Conservation (phyloP, 2,888 invertebrate species). For the Incurvaria masculella region DNA sequence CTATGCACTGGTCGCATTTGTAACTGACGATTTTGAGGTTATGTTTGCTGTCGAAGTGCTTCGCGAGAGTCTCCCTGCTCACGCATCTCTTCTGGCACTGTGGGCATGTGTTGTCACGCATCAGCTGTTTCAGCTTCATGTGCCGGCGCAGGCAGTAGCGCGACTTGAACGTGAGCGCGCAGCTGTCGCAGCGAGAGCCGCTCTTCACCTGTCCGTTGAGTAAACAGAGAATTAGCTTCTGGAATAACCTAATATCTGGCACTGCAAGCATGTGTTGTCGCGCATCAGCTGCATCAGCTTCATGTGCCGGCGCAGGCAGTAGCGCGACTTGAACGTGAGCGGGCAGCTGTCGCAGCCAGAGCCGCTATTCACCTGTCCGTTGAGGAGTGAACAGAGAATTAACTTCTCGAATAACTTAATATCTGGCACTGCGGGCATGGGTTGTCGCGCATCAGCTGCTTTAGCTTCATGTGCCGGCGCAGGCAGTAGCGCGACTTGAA, state of each 20-base stretch:
- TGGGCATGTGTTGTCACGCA: constrained; percentile 39
- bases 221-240: too few relatives aligned
- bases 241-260: too few relatives aligned
- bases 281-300: constrained; percentile 37
- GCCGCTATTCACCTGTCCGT: constrained; percentile 27
- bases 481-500: constrained; percentile 47
- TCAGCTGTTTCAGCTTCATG: constrained; percentile 36
- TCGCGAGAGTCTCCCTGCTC: constrained; percentile 31
- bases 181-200: constrained; percentile 41
- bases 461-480: constrained; percentile 38
- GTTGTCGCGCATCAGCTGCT: constrained; percentile 38
- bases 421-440: constrained; percentile 41
- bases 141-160: constrained; percentile 42
- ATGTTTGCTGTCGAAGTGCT: constrained; percentile 41
- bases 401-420: too few relatives aligned
- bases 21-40: constrained; percentile 36
- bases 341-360: constrained; percentile 42
- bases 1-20: constrained; percentile 36
- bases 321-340: constrained; percentile 44
- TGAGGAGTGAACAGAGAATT: too few relatives aligned
- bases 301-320: constrained; percentile 41
- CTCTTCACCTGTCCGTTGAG: constrained; percentile 21
- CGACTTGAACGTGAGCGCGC: constrained; percentile 45
- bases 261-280: constrained; percentile 41
- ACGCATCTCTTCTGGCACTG: constrained; percentile 45